A percentile compares a stretch with the other conserved stretches of the same genome.
Evolutionary conservation across 2,888 invertebrate genomes (phyloP).

Genomic region (Halocaridina rubra): DNA sequence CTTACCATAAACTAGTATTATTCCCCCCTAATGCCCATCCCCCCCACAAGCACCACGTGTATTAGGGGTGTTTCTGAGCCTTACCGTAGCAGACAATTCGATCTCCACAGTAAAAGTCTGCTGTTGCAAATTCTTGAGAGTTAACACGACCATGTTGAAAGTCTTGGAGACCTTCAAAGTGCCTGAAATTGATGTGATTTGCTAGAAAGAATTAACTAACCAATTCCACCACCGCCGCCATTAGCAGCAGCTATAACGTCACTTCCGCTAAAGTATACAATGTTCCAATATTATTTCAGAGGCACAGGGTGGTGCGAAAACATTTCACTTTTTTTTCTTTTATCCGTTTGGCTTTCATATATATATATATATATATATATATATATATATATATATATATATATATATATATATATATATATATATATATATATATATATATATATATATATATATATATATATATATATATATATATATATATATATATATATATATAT

Average conservation of each 20-base stretch:
- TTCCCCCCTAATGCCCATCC: neutral
- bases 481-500: too few relatives aligned
- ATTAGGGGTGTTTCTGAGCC: neutral
- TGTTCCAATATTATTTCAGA: slow-evolving; percentile 28
- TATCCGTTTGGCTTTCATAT: too few relatives aligned
- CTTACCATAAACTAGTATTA: too few relatives aligned
- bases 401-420: too few relatives aligned
- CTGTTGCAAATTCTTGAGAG: slow-evolving; percentile 63
- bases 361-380: too few relatives aligned
- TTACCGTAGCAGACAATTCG: slow-evolving; percentile 61
- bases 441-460: too few relatives aligned
- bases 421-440: too few relatives aligned
- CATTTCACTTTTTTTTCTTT: neutral
- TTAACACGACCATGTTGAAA: slow-evolving; percentile 59
- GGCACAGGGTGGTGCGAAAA: slow-evolving; percentile 4
- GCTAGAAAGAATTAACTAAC: neutral
- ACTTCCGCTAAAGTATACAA: slow-evolving; percentile 21
- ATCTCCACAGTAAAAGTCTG: slow-evolving; percentile 63
- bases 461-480: too few relatives aligned
- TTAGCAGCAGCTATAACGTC: slow-evolving; percentile 51
- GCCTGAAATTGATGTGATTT: neutral
- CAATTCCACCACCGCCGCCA: slow-evolving; percentile 36
- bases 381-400: too few relatives aligned
- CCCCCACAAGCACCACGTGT: neutral
- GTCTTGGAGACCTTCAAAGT: neutral